Conservation (phyloP, 2,888 invertebrate genomes). For the Caenorhabditis wallacei region DNA sequence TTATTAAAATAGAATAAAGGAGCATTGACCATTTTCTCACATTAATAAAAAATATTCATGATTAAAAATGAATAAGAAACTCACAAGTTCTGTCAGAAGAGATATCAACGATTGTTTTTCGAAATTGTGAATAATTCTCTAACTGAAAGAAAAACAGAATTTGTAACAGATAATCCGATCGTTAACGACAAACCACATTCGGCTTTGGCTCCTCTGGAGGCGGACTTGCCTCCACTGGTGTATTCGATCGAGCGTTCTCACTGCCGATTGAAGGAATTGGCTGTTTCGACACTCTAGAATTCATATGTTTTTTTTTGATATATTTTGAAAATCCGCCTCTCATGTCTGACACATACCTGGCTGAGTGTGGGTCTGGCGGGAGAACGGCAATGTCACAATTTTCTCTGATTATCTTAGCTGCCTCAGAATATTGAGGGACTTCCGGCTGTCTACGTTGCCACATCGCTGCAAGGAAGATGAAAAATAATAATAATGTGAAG, state of each 20-base stretch:
- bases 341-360: conserved; percentile 39
- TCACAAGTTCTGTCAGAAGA: conserved; percentile 49
- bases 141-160: conserved; percentile 37
- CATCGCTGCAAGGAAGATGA: conserved; percentile 45
- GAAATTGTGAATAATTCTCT: conserved; percentile 46
- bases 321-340: conserved; percentile 21
- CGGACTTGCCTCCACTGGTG: conserved; percentile 57
- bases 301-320: background rate
- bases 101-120: conserved; percentile 60
- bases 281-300: conserved; percentile 60
- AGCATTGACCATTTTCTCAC: background rate
- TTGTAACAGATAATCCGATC: conserved; percentile 38
- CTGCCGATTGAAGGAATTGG: conserved; percentile 50
- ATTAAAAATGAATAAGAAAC: background rate
- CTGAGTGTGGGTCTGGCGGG: conserved; percentile 63
- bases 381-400: conserved; percentile 50
- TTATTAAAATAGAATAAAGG: too few relatives aligned
- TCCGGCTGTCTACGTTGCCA: conserved; percentile 62
- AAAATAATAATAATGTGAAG: conserved; percentile 1
- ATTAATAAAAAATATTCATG: background rate
- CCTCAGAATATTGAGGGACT: conserved; percentile 43
- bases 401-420: conserved; percentile 61
- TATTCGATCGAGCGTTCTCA: conserved; percentile 32
- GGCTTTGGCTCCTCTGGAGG: conserved; percentile 69
- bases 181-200: conserved; percentile 46